Evolutionary conservation across 2,888 invertebrate species (phyloP).

Genomic region (Hartigia nigra): DNA sequence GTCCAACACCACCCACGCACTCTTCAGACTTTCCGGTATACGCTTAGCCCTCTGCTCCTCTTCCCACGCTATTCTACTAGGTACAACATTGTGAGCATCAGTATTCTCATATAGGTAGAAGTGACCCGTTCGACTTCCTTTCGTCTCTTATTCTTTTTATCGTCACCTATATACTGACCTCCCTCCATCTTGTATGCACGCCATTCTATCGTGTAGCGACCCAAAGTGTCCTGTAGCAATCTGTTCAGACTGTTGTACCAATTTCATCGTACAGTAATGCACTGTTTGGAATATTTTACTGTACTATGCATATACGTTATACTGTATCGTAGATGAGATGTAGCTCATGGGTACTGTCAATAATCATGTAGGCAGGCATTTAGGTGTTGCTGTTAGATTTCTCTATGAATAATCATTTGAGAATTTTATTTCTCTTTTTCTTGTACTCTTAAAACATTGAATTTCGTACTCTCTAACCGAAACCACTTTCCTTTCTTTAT

Average conservation of each 20-base stretch:
- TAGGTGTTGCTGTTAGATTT: neutral
- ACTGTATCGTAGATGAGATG: neutral
- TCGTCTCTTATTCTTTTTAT: neutral
- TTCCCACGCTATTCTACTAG: neutral
- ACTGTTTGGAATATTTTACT: neutral
- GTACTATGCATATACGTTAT: neutral
- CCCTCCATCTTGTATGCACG: neutral
- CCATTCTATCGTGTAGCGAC: neutral
- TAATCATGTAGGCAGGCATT: neutral
- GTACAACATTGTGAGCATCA: neutral
- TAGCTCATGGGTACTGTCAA: neutral
- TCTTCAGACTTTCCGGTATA: constrained; percentile 1
- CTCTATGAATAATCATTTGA: neutral
- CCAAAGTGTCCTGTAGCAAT: neutral
- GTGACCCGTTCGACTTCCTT: neutral
- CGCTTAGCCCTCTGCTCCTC: neutral
- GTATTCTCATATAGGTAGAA: neutral
- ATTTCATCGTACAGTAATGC: neutral
- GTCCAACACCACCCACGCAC: constrained; percentile 54
- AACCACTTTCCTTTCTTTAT: neutral
- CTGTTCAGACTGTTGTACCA: neutral
- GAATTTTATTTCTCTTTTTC: neutral
- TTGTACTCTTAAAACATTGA: neutral
- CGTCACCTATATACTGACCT: neutral
- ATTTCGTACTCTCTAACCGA: neutral